Evolutionary conservation across 2,888 invertebrate genomes (phyloP).

Genomic region (Rhagophthalmus giganteus): DNA sequence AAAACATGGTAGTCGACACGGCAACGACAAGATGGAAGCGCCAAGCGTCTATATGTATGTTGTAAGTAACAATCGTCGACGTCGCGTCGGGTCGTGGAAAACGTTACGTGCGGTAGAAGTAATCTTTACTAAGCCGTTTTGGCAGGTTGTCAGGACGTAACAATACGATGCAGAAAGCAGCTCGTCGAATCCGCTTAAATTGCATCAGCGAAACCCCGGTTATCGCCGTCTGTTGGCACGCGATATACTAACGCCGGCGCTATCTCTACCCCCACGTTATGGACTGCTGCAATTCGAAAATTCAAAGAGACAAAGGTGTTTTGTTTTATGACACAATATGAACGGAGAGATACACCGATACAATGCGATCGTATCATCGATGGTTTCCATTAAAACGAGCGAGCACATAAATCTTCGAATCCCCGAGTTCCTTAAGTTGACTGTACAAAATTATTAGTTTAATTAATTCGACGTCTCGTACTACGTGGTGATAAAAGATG

Average conservation of each 20-base stretch:
- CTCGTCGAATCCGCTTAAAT: slow-evolving; percentile 27
- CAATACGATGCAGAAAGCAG: slow-evolving; percentile 24
- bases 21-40: slow-evolving; percentile 4
- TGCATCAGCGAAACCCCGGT: slow-evolving; percentile 20
- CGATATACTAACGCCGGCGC: slow-evolving; percentile 15
- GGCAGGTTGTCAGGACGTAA: slow-evolving; percentile 25
- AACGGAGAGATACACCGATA: slow-evolving; percentile 1
- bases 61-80: no score
- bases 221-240: slow-evolving; percentile 24
- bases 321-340: slow-evolving; percentile 16
- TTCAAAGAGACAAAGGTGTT: slow-evolving; percentile 24
- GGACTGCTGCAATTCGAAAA: slow-evolving; percentile 18
- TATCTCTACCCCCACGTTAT: slow-evolving; percentile 17
- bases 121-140: slow-evolving; percentile 27
- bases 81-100: slow-evolving; percentile 1
- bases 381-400: not conserved
- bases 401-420: no score
- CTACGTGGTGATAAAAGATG: no score
- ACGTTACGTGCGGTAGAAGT: slow-evolving; percentile 16
- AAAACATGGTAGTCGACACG: slow-evolving; percentile 9
- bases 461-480: no score
- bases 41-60: no score
- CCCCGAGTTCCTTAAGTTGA: no score
- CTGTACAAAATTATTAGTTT: no score
- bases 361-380: not conserved